Percentiles rank a stretch among this genome's conserved stretches.
Conservation (phyloP, 2,797 vertebrate genomes). For the Fratercula arctica region DNA sequence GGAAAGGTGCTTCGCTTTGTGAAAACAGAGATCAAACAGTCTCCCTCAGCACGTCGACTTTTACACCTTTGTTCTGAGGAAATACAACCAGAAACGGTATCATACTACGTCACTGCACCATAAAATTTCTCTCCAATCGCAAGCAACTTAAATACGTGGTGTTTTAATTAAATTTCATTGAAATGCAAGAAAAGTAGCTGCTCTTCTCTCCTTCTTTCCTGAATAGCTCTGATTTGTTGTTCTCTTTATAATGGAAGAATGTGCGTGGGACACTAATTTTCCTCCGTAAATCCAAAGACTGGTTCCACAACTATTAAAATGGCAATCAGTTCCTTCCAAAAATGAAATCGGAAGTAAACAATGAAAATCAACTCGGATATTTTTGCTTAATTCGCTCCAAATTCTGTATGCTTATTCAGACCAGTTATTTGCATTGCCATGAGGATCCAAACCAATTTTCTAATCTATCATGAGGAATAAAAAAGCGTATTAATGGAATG, state of each 20-base stretch:
- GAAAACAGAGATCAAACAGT: not conserved
- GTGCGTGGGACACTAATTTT: not conserved
- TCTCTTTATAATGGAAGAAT: not conserved
- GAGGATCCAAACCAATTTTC: not conserved
- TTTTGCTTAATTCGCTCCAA: conserved; percentile 6
- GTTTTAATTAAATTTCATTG: not conserved
- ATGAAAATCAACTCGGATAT: not conserved
- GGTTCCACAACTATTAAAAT: not conserved
- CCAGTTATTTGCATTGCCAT: not conserved
- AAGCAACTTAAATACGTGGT: not conserved
- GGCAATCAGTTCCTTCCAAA: not conserved
- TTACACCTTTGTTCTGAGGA: not conserved
- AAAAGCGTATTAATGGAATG: not conserved
- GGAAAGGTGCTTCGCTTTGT: not conserved
- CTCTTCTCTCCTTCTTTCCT: not conserved
- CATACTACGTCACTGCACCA: fast-evolving
- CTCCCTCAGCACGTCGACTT: not conserved
- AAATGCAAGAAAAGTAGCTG: not conserved
- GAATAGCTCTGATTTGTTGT: not conserved
- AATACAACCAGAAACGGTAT: not conserved
- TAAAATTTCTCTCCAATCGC: not conserved
- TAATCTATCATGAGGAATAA: not conserved
- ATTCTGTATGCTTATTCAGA: not conserved
- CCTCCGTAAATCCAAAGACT: not conserved
- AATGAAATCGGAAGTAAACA: not conserved